Base-by-base conservation (phyloP, 2,113 vertebrate species). In the Gambusia affinis region DNA sequence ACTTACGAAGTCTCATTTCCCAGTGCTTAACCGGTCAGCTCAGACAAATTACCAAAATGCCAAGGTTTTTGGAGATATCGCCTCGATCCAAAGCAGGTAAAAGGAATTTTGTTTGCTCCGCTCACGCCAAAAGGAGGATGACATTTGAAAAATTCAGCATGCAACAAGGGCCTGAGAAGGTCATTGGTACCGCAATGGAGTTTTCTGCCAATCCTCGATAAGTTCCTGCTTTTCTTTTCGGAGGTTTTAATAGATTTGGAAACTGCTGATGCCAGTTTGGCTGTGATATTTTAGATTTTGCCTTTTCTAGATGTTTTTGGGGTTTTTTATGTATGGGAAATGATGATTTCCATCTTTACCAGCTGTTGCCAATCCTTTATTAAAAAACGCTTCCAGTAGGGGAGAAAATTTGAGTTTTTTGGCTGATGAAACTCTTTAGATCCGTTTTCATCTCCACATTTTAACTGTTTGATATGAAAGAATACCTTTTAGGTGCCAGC, bases 1-100 rank as follows among this genome's bases (percentile, higher is more conserved):
- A 72, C 79, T 85, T 79, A 74, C 68, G 61, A 80, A 70, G 64
- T 64, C 67, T 78, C 19, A 44, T 73, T 72, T 33, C 78, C 68
- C 73, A 70, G 39, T 47, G 67, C 64, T 63, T 27, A 4, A 70
- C 74, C 74, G 85, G 84, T 84, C 75, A 72, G 67, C 24, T 76
- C 67, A 42, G 42, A 22, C 68, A 78, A 81, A 84, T 81, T 60
- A 84, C 39, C 42, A 8, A 1, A 73, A 78, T 64, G 81, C 66
- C 77, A 73, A 8, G 30, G 54, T 76, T 78, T 35, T 37, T 37
- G 24, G 14, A 72, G 64, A 72, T 78, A 35, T 71, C 62, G 8
- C 37, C 22, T 30, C 54, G 35, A 6, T 60, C 14, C 24, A 60
- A 19, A 4, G 12, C 39, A 73, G 69, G 64, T 69, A 79, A 67